Base-by-base conservation (phyloP, 2,888 invertebrate genomes). In the Hypena proboscidalis region DNA sequence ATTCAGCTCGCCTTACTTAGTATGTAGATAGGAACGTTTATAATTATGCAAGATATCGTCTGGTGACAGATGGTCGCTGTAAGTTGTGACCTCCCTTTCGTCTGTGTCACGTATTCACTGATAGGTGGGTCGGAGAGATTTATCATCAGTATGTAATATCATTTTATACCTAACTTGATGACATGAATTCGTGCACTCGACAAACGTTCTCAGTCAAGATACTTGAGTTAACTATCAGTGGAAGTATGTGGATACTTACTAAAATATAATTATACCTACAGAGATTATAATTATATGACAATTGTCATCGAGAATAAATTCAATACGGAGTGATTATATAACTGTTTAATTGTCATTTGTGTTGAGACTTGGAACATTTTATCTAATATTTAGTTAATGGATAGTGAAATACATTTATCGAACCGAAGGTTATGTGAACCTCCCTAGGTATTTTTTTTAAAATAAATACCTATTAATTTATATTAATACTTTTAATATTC, bases 71-170 rank as follows among this genome's bases (percentile, higher is more conserved):
- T 77, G n/a, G n/a, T n/a, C n/a, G n/a, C 69, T 55, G 47, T 61
- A 57, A 48, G 53, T 40, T 61, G 47, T 80, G 80, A 80, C 78
- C 81, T 72, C 66, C 47, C 65, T 67, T 67, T 68, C 50, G 56
- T 67, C 67, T 67, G 46, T 59, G 61, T 72, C 68, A 63, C 55
- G 52, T 58, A 59, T 13, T 38, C 50, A 53, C 64, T 63, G 73
- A 78, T 76, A 77, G 64, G 52, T 61, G 58, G 63, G 57, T 70
- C 58, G 53, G 49, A 66, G 61, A 77, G 73, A 77, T 76, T 77
- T 74, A 73, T 74, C 59, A 50, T 49, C 37, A 45, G 38, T 52
- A 19, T 37, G 33, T 26, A 46, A 43, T 39, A 39, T 26, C 19
- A 30, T 13, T 29, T 22, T 15, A 25, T 42, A 22, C 11, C 3